phyloP scores from a whole-genome alignment of 2,113 vertebrate species.

The Sceloporus undulatus region DNA sequence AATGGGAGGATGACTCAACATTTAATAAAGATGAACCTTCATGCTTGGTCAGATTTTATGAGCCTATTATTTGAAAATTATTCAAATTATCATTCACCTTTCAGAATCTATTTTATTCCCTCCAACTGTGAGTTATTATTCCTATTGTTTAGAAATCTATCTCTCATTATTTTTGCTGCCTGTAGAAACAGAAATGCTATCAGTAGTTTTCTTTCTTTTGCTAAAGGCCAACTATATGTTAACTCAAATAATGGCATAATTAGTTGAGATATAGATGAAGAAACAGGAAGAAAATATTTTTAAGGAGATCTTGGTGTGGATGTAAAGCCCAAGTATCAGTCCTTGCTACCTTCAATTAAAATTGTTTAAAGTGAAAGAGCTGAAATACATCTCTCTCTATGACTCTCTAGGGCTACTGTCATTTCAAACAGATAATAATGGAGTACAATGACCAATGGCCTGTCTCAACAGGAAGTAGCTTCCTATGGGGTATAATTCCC shows the following conservation, averaged over 20 bases:
- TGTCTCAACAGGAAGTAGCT: not conserved
- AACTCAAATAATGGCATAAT: conserved; percentile 39
- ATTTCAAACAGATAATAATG: not conserved
- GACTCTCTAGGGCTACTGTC: not conserved
- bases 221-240: conserved; percentile 10
- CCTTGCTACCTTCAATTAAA: too few relatives aligned
- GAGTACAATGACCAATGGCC: not conserved
- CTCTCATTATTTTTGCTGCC: conserved; percentile 6
- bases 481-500: not conserved
- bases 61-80: conserved; percentile 43
- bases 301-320: too few relatives aligned
- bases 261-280: conserved; percentile 3
- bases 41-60: conserved; percentile 40
- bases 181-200: not conserved
- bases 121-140: conserved; percentile 25
- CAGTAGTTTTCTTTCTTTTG: conserved; percentile 42
- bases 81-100: conserved; percentile 49
- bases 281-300: too few relatives aligned
- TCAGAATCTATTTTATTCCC: conserved; percentile 41
- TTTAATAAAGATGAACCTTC: conserved; percentile 41
- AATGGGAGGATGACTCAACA: conserved; percentile 26
- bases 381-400: not conserved
- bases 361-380: not conserved
- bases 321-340: too few relatives aligned
- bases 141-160: conserved; percentile 32